Percentiles rank a stretch among this genome's conserved stretches.
phyloP scores from a whole-genome alignment of 2,888 invertebrate genomes.

The Ptilodon capucinus region DNA sequence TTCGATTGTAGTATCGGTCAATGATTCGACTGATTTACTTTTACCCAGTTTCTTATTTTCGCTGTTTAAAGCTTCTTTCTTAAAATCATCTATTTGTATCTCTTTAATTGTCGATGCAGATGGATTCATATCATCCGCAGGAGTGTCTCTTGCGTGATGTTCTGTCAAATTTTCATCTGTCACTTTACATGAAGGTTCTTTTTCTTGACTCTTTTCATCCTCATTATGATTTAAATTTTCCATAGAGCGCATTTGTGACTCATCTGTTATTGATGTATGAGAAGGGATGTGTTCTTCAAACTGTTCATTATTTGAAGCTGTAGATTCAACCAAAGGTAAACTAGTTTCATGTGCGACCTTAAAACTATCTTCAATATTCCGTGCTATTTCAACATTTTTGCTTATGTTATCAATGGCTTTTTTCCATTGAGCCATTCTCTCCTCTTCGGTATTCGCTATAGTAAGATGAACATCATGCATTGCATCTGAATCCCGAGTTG shows the following conservation, averaged over 20 bases:
- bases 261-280: conserved; percentile 3
- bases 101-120: conserved; percentile 37
- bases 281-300: conserved; percentile 6
- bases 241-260: conserved; percentile 18
- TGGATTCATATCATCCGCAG: conserved; percentile 29
- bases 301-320: conserved; percentile 9
- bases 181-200: neutral
- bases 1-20: neutral
- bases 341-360: conserved; percentile 27
- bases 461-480: conserved; percentile 34
- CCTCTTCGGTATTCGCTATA: conserved; percentile 47
- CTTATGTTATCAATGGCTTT: conserved; percentile 57
- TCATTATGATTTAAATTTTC: conserved; percentile 12
- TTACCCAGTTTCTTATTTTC: conserved; percentile 14
- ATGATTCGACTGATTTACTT: conserved; percentile 1
- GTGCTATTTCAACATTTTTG: conserved; percentile 56
- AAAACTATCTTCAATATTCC: conserved; percentile 66
- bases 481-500: conserved; percentile 39
- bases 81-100: conserved; percentile 25
- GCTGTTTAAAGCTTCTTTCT: conserved; percentile 18
- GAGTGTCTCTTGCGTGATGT: conserved; percentile 5
- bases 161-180: conserved; percentile 2
- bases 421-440: conserved; percentile 65
- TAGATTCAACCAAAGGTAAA: conserved; percentile 15
- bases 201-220: conserved; percentile 2